Evolutionary conservation across 2,797 vertebrate species (phyloP).

Genomic region (Spondyliosoma cantharus): DNA sequence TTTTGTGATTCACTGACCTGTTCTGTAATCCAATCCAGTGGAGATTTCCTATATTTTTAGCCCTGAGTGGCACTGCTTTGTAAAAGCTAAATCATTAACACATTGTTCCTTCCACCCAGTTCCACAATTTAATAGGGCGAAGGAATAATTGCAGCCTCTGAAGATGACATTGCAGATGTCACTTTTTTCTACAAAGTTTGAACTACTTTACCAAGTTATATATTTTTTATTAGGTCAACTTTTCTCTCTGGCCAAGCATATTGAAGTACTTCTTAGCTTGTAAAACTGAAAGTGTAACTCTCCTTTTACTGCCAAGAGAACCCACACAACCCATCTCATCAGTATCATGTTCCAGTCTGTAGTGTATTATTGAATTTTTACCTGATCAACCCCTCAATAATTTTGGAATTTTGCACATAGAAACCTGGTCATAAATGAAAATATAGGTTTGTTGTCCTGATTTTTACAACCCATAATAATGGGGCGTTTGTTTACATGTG

Average conservation of each 20-base stretch:
- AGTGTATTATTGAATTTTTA: not conserved
- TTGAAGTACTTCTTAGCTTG: not conserved
- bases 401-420: not conserved
- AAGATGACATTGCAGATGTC: slow-evolving; percentile 7
- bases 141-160: slow-evolving; percentile 11
- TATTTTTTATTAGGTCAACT: not conserved
- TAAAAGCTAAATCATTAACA: slow-evolving; percentile 1
- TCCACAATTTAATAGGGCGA: slow-evolving; percentile 1
- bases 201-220: not conserved
- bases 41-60: slow-evolving; percentile 12
- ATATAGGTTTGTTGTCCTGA: not conserved
- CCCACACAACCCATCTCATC: not conserved
- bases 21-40: not conserved
- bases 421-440: not conserved
- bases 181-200: slow-evolving; percentile 7
- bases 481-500: not conserved
- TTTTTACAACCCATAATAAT: not conserved
- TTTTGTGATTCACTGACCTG: slow-evolving; percentile 30
- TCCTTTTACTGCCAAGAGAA: not conserved
- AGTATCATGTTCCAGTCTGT: not conserved
- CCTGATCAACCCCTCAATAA: not conserved
- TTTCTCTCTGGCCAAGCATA: not conserved
- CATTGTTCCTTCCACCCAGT: slow-evolving; percentile 9
- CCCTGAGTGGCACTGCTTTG: not conserved
- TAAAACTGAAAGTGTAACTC: not conserved